Percentiles rank a stretch among this genome's conserved stretches.
Evolutionary conservation across 2,888 invertebrate genomes (phyloP).

Genomic region (Octonoba sinensis): DNA sequence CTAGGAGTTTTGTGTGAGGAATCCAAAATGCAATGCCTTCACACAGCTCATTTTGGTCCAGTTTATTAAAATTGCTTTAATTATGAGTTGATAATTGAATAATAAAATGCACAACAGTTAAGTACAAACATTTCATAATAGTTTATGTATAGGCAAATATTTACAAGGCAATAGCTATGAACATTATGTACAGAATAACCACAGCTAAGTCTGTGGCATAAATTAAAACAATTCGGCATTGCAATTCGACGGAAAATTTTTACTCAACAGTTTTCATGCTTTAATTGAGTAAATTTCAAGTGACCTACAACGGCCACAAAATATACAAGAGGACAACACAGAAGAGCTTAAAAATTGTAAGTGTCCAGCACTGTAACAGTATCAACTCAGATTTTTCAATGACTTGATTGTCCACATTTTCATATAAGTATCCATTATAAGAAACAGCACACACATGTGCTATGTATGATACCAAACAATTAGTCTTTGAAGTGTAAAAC

Average conservation of each 20-base stretch:
- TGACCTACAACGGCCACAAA: constrained; percentile 61
- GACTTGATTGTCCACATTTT: constrained; percentile 52
- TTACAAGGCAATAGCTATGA: constrained; percentile 59
- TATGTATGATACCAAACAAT: background rate
- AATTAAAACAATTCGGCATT: constrained; percentile 64
- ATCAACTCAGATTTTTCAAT: constrained; percentile 22
- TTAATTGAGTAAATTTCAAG: constrained; percentile 52
- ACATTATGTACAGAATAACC: constrained; percentile 58
- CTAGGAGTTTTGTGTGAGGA: no score
- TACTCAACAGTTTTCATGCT: constrained; percentile 39
- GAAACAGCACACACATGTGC: no score
- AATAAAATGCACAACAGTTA: constrained; percentile 53
- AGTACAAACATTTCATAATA: constrained; percentile 63
- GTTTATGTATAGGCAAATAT: constrained; percentile 64
- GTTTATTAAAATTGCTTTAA: constrained; percentile 17
- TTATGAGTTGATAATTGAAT: constrained; percentile 23
- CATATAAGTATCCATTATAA: background rate
- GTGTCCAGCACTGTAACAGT: constrained; percentile 53
- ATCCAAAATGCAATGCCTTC: no score
- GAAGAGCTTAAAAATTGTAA: constrained; percentile 43
- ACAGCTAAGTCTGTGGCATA: constrained; percentile 58
- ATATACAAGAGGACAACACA: constrained; percentile 55
- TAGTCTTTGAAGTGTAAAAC: background rate
- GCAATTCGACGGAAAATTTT: constrained; percentile 62
- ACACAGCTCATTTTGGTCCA: constrained; percentile 13